Percentiles rank a stretch among this genome's conserved stretches.
These are phyloP conservation scores for Stenopsyche tienmushanensis DNA, from an alignment of 1,140 invertebrate genomes.

Conservation along the genomic window DNA sequence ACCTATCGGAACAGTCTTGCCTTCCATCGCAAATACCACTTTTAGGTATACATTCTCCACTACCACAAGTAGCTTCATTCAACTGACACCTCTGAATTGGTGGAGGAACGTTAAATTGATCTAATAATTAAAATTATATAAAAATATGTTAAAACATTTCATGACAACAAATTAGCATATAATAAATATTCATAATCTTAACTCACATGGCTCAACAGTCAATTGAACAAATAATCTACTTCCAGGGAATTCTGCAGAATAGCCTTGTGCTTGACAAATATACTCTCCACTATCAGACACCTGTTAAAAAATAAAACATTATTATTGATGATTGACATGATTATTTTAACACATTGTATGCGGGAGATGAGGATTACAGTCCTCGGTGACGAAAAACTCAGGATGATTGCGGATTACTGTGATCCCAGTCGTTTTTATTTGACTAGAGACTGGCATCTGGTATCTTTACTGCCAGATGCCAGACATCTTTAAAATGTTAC, in stretches of 20 bases:
- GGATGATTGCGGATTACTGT: no score
- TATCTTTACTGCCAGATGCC: no score
- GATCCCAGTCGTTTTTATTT: no score
- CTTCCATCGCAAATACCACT: constrained; percentile 78
- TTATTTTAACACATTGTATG: no score
- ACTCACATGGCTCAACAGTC: constrained; percentile 74
- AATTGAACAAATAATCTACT: constrained; percentile 64
- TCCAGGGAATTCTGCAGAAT: constrained; percentile 53
- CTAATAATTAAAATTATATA: constrained; percentile 43
- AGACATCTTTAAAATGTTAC: no score
- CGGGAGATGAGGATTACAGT: no score
- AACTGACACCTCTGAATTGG: constrained; percentile 64
- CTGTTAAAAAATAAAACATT: constrained; percentile 46
- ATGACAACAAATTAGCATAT: not conserved
- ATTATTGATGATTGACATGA: no score
- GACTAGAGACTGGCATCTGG: no score
- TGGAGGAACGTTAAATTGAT: constrained; percentile 51
- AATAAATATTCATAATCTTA: constrained; percentile 20
- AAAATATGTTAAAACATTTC: not conserved
- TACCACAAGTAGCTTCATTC: constrained; percentile 86
- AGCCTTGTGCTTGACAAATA: constrained; percentile 76
- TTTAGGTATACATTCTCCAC: constrained; percentile 87
- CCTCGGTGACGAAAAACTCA: no score
- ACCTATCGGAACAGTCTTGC: constrained; percentile 80
- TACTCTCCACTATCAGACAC: constrained; percentile 75